Evolutionary conservation across 2,113 vertebrate genomes (phyloP), one percentile per base, ranked within the genome.

Genomic region (Tetraodon nigroviridis): DNA sequence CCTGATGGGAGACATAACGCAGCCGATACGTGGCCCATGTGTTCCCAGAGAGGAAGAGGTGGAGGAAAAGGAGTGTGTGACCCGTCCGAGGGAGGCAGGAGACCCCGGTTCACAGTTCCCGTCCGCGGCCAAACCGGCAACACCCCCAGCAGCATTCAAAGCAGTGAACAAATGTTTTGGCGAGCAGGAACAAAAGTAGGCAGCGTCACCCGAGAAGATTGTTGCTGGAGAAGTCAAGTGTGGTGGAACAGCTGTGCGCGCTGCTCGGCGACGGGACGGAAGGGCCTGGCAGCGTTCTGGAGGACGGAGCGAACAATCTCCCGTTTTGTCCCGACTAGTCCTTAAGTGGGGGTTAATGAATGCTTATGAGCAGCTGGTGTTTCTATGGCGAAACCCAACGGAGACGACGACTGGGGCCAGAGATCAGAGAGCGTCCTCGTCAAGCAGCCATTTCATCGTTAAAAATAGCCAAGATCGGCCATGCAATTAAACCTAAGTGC

Each of bases 181-280:
- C n/a, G 13, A 73, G 49, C 46, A 21, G 71, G 51, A 80, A 78
- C 69, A 76, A 68, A 76, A 84, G 78, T 59, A 66, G 49, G 70
- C 32, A 32, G 47, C 24, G 74, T 63, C 75, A 74, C 72, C 64
- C n/a, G 66, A 80, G 78, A 86, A 74, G 76, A 72, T 67, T 82
- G 78, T 83, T 86, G 79, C 67, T 75, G 67, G 75, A 72, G 58
- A 79, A 80, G 84, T 83, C 85, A 82, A 87, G 81, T 82, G 85
- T 78, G 75, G 67, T 48, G 41, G 73, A 83, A 78, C 87, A 87
- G 84, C 81, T 89, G 84, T 81, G 80, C 67, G 68, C 67, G 16
- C 63, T 5, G 59, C 76, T 80, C 64, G 47, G 49, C 32, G 67
- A 55, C 67, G 65, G 47, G 7, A 27, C 53, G 81, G 67, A 73